phyloP scores from a whole-genome alignment of 2,888 invertebrate genomes.

The Cremastinae sp. region DNA sequence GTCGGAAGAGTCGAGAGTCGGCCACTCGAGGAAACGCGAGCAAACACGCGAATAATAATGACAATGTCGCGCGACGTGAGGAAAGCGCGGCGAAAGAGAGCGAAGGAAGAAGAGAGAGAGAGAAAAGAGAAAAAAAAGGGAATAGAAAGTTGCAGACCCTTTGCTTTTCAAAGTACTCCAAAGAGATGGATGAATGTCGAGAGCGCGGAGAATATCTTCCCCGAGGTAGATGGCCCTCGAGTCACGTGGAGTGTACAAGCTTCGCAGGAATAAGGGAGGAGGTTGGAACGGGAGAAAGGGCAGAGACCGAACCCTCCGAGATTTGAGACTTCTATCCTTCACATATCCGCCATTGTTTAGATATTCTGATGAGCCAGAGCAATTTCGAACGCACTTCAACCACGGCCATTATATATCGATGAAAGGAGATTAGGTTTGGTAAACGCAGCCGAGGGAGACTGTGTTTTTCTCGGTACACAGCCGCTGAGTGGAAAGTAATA shows the following conservation, averaged over 20 bases:
- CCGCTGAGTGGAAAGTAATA: conserved; percentile 31
- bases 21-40: conserved; percentile 23
- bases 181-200: conserved; percentile 56
- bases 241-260: conserved; percentile 29
- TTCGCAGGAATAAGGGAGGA: conserved; percentile 21
- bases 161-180: conserved; percentile 66
- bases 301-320: no score
- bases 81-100: conserved; percentile 32
- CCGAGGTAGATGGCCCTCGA: conserved; percentile 45
- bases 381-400: conserved; percentile 73
- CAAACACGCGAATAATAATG: neutral
- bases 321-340: conserved; percentile 23
- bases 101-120: conserved; percentile 45
- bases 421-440: conserved; percentile 42
- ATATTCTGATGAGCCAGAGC: conserved; percentile 77
- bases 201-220: conserved; percentile 46
- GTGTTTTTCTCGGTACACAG: neutral
- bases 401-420: conserved; percentile 69
- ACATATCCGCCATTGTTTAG: conserved; percentile 72
- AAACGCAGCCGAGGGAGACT: conserved; percentile 24
- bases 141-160: conserved; percentile 56
- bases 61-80: conserved; percentile 2
- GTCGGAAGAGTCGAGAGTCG: no score
- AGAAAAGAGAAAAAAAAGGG: no score
- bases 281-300: conserved; percentile 21